Percentiles rank a stretch among this genome's conserved stretches.
These are phyloP conservation scores for Numida meleagris DNA, from an alignment of 2,113 vertebrate species.

Conservation along the genomic window DNA sequence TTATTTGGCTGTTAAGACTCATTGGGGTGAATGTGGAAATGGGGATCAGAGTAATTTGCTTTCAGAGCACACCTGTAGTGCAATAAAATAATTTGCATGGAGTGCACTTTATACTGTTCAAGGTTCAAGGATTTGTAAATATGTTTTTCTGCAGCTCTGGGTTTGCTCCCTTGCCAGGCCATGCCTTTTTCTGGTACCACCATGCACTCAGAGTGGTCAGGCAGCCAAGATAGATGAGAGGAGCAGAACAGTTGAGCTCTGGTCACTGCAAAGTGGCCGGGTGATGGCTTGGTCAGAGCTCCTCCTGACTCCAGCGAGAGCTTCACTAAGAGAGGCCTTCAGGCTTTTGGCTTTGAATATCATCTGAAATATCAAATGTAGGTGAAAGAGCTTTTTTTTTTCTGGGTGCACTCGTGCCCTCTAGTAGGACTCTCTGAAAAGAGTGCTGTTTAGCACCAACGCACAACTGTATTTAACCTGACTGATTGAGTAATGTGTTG, in stretches of 20 bases:
- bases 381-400: not conserved
- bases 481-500: not conserved
- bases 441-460: not conserved
- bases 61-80: slow-evolving; percentile 50
- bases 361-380: not conserved
- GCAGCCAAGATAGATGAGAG: not conserved
- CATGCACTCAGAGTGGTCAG: not conserved
- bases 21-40: slow-evolving; percentile 8
- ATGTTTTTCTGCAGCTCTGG: slow-evolving; percentile 38
- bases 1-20: not conserved
- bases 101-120: slow-evolving; percentile 21
- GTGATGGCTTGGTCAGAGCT: not conserved
- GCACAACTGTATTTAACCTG: not conserved
- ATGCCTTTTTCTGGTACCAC: not conserved
- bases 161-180: not conserved
- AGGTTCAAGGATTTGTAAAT: slow-evolving; percentile 64
- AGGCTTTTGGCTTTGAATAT: not conserved
- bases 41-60: slow-evolving; percentile 13
- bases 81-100: slow-evolving; percentile 57
- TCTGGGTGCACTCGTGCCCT: not conserved
- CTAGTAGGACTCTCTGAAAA: not conserved
- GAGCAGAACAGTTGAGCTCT: not conserved
- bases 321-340: not conserved
- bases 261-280: not conserved
- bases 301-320: not conserved